Evolutionary conservation across 2,797 vertebrate genomes (phyloP).

Genomic region (Buceros bicornis): DNA sequence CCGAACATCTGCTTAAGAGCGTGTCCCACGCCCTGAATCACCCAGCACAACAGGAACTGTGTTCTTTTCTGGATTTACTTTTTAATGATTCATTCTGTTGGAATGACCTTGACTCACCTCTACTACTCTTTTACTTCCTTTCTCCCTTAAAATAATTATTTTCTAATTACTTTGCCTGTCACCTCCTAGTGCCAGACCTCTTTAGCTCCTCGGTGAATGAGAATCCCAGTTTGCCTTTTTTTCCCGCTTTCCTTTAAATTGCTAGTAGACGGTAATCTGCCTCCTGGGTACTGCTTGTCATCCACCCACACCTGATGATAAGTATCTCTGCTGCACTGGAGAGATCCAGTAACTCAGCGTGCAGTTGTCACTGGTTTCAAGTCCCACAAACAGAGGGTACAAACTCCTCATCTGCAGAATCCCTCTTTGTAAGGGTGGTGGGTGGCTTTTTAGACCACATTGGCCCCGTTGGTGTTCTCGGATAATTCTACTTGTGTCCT

Average conservation of each 20-base stretch:
- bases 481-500: background rate
- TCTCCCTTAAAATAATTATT: conserved; percentile 4
- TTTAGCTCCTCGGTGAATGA: background rate
- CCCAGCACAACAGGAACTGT: background rate
- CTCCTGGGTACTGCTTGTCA: background rate
- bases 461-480: background rate
- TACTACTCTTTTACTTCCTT: background rate
- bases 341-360: background rate
- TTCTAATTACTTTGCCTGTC: background rate
- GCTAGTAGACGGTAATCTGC: background rate
- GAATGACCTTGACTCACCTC: background rate
- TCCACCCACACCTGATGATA: background rate
- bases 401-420: background rate
- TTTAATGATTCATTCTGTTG: background rate
- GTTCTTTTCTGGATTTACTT: background rate
- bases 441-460: background rate
- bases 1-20: background rate
- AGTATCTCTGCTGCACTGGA: background rate
- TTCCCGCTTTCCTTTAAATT: background rate
- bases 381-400: background rate
- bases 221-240: background rate
- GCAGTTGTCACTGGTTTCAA: background rate
- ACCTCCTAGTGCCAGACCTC: background rate
- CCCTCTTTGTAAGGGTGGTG: background rate
- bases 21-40: background rate